Base-by-base conservation (phyloP, 2,113 vertebrate species). In the Malaclemys terrapin region DNA sequence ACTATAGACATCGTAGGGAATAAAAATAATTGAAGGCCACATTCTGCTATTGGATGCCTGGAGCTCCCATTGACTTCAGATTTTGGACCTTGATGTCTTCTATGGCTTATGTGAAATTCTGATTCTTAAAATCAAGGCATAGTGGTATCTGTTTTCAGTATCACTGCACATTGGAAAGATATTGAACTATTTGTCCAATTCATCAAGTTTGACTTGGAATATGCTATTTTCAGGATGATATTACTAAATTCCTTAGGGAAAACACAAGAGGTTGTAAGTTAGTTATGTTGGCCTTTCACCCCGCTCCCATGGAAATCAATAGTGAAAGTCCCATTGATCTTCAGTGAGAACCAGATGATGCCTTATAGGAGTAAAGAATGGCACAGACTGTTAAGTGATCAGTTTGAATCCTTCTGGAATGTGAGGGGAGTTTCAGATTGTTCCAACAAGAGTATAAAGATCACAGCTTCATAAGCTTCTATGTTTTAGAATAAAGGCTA, bases 41-140 rank as follows among this genome's bases (percentile, higher is more conserved):
- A 53, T 69, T 79, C 35, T 62, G 62, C 24, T 45, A 54, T 52
- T 83, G 79, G 38, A 52, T 14, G 29, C 27, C n/a, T 59, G 72
- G 80, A 8, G 4, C 72, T 86, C 54, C 14, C 22, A 0, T 0
- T 1, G 3, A 5, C 49, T 47, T 6, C n/a, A 62, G 57, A 29
- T 69, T 38, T 86, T 62, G 94, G 69, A 9, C 6, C 2, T 35
- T 85, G 84, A 3, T 25, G n/a, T n/a, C 19, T 72, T 29, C 38
- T 47, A 29, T 78, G 75, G 45, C 75, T 72, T 72, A 72, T 72
- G 35, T 85, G 24, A 42, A 75, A 75, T 53, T 65, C 24, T 50
- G 57, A 50, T 84, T 69, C 10, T 65, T 84, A 22, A 50, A 84
- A 22, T 27, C 2, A 75, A 27, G 31, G 38, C 75, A 14, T 14